Base-by-base conservation (phyloP, 1,140 invertebrate species). In the Drosophila triauraria region DNA sequence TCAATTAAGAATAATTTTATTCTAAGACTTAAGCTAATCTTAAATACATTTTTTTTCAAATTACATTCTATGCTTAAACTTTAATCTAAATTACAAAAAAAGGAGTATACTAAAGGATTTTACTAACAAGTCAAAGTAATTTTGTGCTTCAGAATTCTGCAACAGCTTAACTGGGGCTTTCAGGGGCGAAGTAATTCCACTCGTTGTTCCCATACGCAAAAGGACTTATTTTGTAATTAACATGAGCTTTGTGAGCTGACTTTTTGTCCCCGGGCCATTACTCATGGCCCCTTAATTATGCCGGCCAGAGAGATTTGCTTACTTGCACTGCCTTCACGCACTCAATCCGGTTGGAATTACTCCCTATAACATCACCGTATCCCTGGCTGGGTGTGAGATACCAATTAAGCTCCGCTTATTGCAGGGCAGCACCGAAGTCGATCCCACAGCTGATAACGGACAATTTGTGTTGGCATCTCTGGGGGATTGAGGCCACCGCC, bases 401-500 rank as follows among this genome's bases (percentile, higher is more conserved):
- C 77, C 84, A 88, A 88, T 80, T 88, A 87, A 61, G 74, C 60
- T 44, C 40, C 65, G 82, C 80, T 86, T 82, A 82, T 75, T 76
- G 59, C 54, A 42, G 48, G 54, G 44, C 20, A 63, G 40, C 25
- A 44, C 17, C 75, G 20, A 43, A 54, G 54, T 70, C 65, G 53
- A 50, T 80, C 60, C 82, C 82, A 56, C 32, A 71, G 82, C 63
- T 81, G 84, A 80, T 87, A 75, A 58, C 46, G 57, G 46, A 56
- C 61, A 67, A 64, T 78, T 75, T 80, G 46, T 71, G 48, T 46
- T 48, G 13, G 32, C 51, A 69, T 48, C 59, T 40, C 46, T 53
- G 27, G 56, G 44, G 63, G 58, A 44, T 46, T 77, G 58, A 40
- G 17, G 71, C 53, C 4, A 30, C 56, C 4, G 9, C 4, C 35